Percentiles rank a stretch among this genome's conserved stretches.
Conservation (phyloP, 2,797 vertebrate species). For the Etheostoma perlongum region DNA sequence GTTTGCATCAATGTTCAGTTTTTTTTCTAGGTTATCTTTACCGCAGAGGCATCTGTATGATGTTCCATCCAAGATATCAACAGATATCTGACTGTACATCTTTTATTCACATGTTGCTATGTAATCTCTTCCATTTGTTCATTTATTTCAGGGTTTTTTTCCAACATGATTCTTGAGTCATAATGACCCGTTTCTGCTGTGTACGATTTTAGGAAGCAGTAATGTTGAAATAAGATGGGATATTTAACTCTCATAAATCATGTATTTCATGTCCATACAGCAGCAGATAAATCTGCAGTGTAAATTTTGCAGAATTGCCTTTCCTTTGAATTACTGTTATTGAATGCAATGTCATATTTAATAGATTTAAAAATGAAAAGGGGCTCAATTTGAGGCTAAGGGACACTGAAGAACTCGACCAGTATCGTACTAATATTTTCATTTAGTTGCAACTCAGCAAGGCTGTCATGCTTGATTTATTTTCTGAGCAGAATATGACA, state of each 20-base stretch:
- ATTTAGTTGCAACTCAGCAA: slow-evolving; percentile 14
- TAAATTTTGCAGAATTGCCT: slow-evolving; percentile 21
- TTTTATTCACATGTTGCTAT: background rate
- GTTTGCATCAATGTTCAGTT: no score
- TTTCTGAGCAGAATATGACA: slow-evolving; percentile 21
- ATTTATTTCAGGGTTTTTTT: background rate
- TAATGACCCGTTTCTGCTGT: background rate
- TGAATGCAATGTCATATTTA: slow-evolving; percentile 25
- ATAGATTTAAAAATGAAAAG: slow-evolving; percentile 35
- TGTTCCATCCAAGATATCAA: background rate
- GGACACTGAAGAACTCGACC: slow-evolving; percentile 17
- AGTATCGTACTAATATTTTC: slow-evolving; percentile 31
- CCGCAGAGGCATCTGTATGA: background rate
- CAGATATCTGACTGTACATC: background rate
- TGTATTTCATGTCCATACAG: slow-evolving; percentile 21
- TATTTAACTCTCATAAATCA: slow-evolving; percentile 38
- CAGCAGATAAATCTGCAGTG: slow-evolving; percentile 24
- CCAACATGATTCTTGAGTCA: background rate
- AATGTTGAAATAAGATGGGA: slow-evolving; percentile 10
- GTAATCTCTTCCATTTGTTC: background rate
- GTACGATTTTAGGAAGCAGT: slow-evolving; percentile 14
- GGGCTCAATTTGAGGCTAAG: background rate
- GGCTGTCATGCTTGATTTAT: slow-evolving; percentile 22
- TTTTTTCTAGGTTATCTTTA: no score
- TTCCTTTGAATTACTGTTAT: slow-evolving; percentile 8